Percentiles rank a stretch among this genome's conserved stretches.
These are phyloP conservation scores for Leucopsar rothschildi DNA, from an alignment of 2,113 vertebrate genomes.

Conservation along the genomic window DNA sequence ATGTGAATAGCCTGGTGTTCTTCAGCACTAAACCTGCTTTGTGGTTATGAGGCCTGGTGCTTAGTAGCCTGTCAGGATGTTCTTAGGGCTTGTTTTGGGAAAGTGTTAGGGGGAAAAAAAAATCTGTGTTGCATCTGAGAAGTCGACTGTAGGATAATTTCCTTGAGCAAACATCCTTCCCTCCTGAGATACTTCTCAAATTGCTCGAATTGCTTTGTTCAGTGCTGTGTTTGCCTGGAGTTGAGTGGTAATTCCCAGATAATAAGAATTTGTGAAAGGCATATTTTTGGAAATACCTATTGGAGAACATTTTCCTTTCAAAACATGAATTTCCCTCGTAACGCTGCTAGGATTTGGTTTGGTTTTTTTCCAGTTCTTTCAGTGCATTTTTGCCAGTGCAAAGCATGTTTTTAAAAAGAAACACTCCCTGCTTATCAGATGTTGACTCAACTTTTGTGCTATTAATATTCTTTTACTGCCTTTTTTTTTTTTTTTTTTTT, in stretches of 20 bases:
- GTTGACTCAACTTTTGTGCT: neutral
- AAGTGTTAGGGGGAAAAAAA: neutral
- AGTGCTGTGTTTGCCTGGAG: neutral
- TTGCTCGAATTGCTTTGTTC: conserved; percentile 5
- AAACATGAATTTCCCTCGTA: neutral
- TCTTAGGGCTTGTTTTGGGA: neutral
- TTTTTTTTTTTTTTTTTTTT: neutral
- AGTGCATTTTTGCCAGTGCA: neutral
- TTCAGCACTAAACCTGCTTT: neutral
- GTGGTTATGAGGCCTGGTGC: neutral
- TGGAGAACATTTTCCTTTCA: neutral
- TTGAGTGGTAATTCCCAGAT: conserved; percentile 6
- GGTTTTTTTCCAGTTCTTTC: neutral
- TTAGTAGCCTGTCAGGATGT: neutral
- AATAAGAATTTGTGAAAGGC: neutral
- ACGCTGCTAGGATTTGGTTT: rapidly evolving
- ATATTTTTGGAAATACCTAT: neutral
- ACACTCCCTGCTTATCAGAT: neutral
- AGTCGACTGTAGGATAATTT: neutral
- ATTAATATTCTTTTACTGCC: neutral
- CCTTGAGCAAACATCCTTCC: conserved; percentile 4
- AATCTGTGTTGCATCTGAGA: neutral
- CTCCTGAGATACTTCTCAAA: neutral
- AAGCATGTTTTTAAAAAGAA: neutral
- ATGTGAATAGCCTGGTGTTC: neutral